phyloP scores from a whole-genome alignment of 2,797 vertebrate species.

The Carapus acus region DNA sequence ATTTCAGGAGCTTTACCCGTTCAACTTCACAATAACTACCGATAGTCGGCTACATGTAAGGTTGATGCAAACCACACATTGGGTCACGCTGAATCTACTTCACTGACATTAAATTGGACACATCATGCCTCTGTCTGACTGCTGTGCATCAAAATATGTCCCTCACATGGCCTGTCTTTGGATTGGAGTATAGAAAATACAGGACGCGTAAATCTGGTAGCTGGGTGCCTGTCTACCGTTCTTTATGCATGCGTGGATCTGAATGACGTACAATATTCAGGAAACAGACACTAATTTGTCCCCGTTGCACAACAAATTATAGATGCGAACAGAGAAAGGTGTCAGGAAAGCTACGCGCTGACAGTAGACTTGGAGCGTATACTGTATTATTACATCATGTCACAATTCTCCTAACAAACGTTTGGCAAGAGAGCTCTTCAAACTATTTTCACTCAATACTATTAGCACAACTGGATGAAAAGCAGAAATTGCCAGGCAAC shows the following conservation, averaged over 20 bases:
- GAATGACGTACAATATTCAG: background rate
- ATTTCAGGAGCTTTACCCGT: background rate
- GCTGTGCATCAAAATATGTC: background rate
- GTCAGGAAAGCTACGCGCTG: background rate
- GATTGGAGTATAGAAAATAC: conserved; percentile 8
- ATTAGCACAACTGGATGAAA: background rate
- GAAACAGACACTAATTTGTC: background rate
- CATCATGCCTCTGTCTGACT: background rate
- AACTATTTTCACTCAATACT: background rate
- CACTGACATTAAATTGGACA: background rate
- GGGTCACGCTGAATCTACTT: background rate
- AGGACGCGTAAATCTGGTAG: conserved; percentile 19
- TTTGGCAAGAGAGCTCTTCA: background rate
- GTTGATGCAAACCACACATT: background rate
- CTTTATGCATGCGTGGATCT: conserved; percentile 12
- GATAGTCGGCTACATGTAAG: background rate
- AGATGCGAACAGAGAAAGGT: background rate
- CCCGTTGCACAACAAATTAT: background rate
- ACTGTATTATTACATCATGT: too few relatives aligned
- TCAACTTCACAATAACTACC: background rate
- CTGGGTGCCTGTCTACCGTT: conserved; percentile 27
- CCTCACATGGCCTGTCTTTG: background rate
- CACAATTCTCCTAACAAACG: too few relatives aligned
- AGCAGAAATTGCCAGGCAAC: background rate
- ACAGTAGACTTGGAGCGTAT: too few relatives aligned